A percentile compares a stretch with the other conserved stretches of the same genome.
These are phyloP conservation scores for Gobiocypris rarus DNA, from an alignment of 2,113 vertebrate species.

Conservation along the genomic window DNA sequence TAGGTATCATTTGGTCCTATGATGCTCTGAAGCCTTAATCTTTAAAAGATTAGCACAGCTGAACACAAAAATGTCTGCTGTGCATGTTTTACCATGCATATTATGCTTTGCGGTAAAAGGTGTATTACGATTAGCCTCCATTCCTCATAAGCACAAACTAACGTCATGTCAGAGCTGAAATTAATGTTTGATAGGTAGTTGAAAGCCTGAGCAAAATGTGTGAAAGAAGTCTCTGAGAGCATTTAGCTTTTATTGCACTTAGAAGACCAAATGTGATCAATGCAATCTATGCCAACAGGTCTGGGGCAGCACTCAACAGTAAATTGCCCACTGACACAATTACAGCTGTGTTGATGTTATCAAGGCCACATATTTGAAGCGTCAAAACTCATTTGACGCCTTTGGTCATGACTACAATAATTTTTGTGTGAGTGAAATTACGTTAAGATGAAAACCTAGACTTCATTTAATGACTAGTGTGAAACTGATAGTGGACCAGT, in stretches of 20 bases:
- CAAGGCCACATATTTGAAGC: not conserved
- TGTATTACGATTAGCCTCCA: not conserved
- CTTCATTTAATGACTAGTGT: constrained; percentile 5
- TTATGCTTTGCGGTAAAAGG: not conserved
- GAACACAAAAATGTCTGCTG: not conserved
- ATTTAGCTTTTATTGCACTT: constrained; percentile 12
- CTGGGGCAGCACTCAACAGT: constrained; percentile 29
- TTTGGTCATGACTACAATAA: not conserved
- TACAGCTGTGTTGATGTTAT: constrained; percentile 16
- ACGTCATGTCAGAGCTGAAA: constrained; percentile 25
- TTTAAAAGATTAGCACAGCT: not conserved
- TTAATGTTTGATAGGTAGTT: constrained; percentile 3
- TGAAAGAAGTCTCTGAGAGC: constrained; percentile 6
- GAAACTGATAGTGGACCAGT: not conserved
- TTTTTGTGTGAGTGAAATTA: constrained; percentile 4
- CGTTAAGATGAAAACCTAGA: constrained; percentile 16
- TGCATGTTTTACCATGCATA: not conserved
- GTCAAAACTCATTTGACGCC: not conserved
- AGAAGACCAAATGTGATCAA: constrained; percentile 33
- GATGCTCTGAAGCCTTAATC: not conserved
- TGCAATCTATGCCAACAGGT: constrained; percentile 32
- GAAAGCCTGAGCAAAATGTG: not conserved
- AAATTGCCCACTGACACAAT: constrained; percentile 36
- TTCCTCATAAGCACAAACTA: constrained; percentile 12
- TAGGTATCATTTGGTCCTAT: not conserved